phyloP scores from a whole-genome alignment of 2,888 invertebrate species.

The Cetonia aurata region DNA sequence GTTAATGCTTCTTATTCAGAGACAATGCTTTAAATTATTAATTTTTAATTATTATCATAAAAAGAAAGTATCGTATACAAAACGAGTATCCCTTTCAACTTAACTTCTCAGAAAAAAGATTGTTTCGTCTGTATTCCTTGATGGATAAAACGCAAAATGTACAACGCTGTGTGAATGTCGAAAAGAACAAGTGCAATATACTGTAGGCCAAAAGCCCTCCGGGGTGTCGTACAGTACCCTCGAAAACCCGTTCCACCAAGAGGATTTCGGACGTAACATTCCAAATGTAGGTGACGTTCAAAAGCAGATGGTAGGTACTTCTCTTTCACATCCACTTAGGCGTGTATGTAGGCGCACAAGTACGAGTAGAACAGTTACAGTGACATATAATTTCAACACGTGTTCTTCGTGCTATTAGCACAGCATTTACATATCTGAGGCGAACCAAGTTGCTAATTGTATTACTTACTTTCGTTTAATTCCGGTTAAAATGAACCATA shows the following conservation, averaged over 20 bases:
- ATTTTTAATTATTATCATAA: no score
- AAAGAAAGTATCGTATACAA: no score
- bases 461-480: conserved; percentile 15
- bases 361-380: not conserved
- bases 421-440: conserved; percentile 9
- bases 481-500: conserved; percentile 11
- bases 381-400: conserved; percentile 12
- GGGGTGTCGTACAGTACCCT: conserved; percentile 1
- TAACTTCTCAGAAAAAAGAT: no score
- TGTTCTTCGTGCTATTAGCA: conserved; percentile 5
- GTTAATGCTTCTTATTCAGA: no score
- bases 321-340: not conserved
- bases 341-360: no score
- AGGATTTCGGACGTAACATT: not conserved
- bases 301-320: conserved; percentile 1
- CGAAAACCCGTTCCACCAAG: conserved; percentile 12
- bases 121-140: no score
- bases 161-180: not conserved
- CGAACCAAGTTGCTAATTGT: conserved; percentile 1
- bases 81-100: no score
- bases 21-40: no score
- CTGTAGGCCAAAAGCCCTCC: not conserved
- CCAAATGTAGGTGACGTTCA: conserved; percentile 10
- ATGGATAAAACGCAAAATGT: no score
- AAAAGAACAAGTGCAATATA: conserved; percentile 9